phyloP scores from a whole-genome alignment of 1,140 invertebrate genomes.

The Zaprionus camerounensis region DNA sequence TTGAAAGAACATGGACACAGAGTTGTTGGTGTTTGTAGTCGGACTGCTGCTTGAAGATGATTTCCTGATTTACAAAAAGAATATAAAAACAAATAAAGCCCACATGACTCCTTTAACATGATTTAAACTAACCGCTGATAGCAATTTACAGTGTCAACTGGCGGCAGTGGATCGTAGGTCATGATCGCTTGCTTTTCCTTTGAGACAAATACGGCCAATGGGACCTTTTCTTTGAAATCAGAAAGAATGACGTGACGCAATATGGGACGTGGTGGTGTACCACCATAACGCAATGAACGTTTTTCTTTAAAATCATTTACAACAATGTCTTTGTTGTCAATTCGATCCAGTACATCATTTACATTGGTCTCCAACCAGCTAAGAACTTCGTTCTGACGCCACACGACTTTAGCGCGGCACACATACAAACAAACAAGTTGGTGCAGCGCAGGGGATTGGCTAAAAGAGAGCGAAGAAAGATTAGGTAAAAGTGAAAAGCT shows the following conservation, averaged over 20 bases:
- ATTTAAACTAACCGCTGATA: constrained; percentile 85
- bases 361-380: constrained; percentile 92
- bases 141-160: constrained; percentile 89
- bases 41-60: constrained; percentile 85
- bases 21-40: constrained; percentile 75
- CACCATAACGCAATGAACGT: constrained; percentile 84
- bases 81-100: background rate
- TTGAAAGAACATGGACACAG: constrained; percentile 87
- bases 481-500: constrained; percentile 12
- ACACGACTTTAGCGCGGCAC: constrained; percentile 89
- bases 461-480: constrained; percentile 58
- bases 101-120: background rate
- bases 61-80: constrained; percentile 56
- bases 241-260: constrained; percentile 92
- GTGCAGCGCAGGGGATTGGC: constrained; percentile 88
- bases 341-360: constrained; percentile 87
- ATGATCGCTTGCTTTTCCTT: constrained; percentile 87
- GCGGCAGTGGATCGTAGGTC: constrained; percentile 93
- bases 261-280: constrained; percentile 88
- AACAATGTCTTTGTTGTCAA: constrained; percentile 88
- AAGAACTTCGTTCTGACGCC: constrained; percentile 92
- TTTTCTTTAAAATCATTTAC: constrained; percentile 88
- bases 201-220: constrained; percentile 76
- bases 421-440: constrained; percentile 91
- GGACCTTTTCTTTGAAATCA: constrained; percentile 89